Evolutionary conservation across 2,113 vertebrate genomes (phyloP).

Genomic region (Struthio camelus): DNA sequence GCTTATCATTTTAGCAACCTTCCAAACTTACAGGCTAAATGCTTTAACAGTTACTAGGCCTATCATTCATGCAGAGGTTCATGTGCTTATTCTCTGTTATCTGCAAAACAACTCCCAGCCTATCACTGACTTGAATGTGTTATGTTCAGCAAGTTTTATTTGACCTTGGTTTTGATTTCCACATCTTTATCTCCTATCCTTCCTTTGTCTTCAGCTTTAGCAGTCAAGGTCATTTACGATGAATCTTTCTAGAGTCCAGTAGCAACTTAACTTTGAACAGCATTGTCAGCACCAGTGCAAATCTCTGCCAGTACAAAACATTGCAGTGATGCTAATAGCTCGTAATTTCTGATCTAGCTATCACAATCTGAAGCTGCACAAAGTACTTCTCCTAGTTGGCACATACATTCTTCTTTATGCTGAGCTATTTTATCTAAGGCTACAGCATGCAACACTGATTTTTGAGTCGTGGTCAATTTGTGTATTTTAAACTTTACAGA

Average conservation of each 20-base stretch:
- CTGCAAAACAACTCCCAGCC: neutral
- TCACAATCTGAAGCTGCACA: neutral
- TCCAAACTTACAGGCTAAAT: neutral
- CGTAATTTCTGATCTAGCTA: neutral
- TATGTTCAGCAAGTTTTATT: conserved; percentile 34
- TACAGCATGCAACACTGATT: neutral
- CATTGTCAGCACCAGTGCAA: conserved; percentile 2
- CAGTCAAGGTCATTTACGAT: conserved; percentile 26
- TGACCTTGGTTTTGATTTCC: conserved; percentile 27
- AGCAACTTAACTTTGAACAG: conserved; percentile 38
- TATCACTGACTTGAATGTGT: neutral
- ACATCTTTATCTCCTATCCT: neutral
- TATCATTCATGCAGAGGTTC: neutral
- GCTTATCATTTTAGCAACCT: neutral
- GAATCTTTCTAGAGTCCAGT: neutral
- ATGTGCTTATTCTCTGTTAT: neutral
- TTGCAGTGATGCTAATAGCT: neutral
- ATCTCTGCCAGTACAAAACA: neutral
- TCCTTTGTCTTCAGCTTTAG: neutral
- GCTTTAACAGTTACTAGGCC: neutral
- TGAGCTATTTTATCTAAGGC: neutral
- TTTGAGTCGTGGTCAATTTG: neutral
- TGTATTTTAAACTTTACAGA: neutral
- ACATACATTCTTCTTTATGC: neutral
- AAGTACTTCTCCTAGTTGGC: neutral